Percentiles rank a stretch among this genome's conserved stretches.
These are phyloP conservation scores for Lindbergichthys nudifrons DNA, from an alignment of 2,797 vertebrate genomes.

Conservation along the genomic window DNA sequence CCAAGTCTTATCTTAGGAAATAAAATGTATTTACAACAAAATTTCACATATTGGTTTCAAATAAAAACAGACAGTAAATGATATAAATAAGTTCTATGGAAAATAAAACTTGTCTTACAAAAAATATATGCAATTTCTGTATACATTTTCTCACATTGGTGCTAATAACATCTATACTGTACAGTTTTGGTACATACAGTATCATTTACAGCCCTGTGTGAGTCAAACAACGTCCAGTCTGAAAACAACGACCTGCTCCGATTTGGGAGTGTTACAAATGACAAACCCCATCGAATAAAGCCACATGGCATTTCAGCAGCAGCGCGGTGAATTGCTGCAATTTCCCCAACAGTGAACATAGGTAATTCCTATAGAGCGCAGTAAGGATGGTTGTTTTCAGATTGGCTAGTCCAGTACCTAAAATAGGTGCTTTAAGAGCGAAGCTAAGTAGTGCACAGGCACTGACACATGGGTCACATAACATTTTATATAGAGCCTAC, in stretches of 20 bases:
- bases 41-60: conserved; percentile 92
- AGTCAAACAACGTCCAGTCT: conserved; percentile 75
- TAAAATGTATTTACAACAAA: conserved; percentile 98
- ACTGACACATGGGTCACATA: conserved; percentile 78
- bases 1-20: conserved; percentile 90
- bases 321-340: conserved; percentile 26
- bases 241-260: conserved; percentile 73
- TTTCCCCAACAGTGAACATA: conserved; percentile 44
- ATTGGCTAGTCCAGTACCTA: conserved; percentile 76
- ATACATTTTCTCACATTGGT: conserved; percentile 92
- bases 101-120: conserved; percentile 98
- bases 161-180: conserved; percentile 93
- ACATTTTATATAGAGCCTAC: conserved; percentile 78
- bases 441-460: conserved; percentile 83
- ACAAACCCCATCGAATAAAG: conserved; percentile 51
- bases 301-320: conserved; percentile 49
- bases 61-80: conserved; percentile 90
- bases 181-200: conserved; percentile 90
- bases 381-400: conserved; percentile 70
- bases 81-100: conserved; percentile 99
- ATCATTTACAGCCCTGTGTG: conserved; percentile 84
- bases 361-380: conserved; percentile 46
- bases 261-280: conserved; percentile 63
- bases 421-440: conserved; percentile 77
- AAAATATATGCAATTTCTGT: conserved; percentile 94